Evolutionary conservation across 2,113 vertebrate species (phyloP), one percentile per base, ranked within the genome.

Genomic region (Nothoprocta pentlandii): DNA sequence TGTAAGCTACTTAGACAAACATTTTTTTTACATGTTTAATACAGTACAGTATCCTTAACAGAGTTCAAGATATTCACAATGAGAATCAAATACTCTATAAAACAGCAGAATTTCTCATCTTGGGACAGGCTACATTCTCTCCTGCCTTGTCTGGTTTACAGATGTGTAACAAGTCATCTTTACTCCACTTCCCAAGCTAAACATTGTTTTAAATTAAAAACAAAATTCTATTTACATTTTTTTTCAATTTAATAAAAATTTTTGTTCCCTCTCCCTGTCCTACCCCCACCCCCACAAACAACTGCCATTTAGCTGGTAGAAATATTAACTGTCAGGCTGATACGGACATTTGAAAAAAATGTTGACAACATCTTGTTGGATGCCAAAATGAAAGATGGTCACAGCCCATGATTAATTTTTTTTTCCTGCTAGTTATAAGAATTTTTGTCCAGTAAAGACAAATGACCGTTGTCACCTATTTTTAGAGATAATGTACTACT

Each of bases 11-110:
- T 95, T 93, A 92, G 96, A 98, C 97, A 96, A 96, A 98, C 96
- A 96, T 94, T 94, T 97, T 92, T 96, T 96, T 98, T 98, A 98
- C 97, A 98, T 90, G 86, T 98, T 97, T 97, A 90, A 96, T 98
- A 98, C 97, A 98, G 94, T 94, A 97, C 97, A 95, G 80, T 91
- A 96, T 97, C 94, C 87, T 94, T 96, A 97, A 98, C 97, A 98
- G 94, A 96, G 76, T 96, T 98, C 91, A 96, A 97, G 96, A 97
- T 97, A 97, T 96, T 97, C 97, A 98, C 98, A 96, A 90, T 96
- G 90, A 96, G 89, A 92, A 96, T 36, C 95, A 39, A 96, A 94
- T 97, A 96, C 91, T 94, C 94, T 96, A 95, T 96, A 97, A 97
- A 97, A 97, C 95, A 96, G 80, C 83, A 97, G 84, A 93, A 84